Percentiles rank a stretch among this genome's conserved stretches.
Evolutionary conservation across 2,113 vertebrate species (phyloP).

Genomic region (Peromyscus maniculatus): DNA sequence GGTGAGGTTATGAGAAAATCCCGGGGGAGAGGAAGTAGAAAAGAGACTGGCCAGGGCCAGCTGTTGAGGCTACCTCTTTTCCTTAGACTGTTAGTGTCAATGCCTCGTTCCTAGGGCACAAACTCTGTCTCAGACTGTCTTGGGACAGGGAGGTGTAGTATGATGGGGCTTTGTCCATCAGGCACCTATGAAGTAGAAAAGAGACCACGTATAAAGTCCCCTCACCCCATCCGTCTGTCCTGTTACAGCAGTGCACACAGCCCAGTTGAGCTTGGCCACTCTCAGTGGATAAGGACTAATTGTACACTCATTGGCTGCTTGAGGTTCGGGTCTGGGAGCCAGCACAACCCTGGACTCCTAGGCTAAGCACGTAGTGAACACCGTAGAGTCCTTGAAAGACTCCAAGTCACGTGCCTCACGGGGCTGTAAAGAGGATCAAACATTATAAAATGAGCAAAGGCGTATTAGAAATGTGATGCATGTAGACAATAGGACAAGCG

Average conservation of each 20-base stretch:
- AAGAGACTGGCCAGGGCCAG: not conserved
- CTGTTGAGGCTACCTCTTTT: not conserved
- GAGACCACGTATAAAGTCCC: not conserved
- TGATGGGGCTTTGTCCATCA: not conserved
- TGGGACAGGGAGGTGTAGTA: not conserved
- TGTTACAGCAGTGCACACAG: fast-evolving
- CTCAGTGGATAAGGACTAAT: not conserved
- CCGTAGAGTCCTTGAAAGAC: not conserved
- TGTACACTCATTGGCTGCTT: too few relatives aligned
- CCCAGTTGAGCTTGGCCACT: not conserved
- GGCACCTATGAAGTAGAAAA: constrained; percentile 13
- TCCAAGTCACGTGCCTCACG: not conserved
- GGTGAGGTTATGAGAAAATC: not conserved
- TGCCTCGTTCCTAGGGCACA: not conserved
- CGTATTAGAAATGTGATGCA: not conserved
- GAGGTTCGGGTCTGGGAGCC: not conserved
- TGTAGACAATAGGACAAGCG: fast-evolving
- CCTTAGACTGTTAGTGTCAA: not conserved
- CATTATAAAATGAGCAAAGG: not conserved
- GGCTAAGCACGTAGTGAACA: not conserved
- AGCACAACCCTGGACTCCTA: too few relatives aligned
- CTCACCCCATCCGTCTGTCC: not conserved
- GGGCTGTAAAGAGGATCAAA: not conserved
- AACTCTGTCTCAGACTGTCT: too few relatives aligned
- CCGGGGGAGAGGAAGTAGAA: not conserved